Base-by-base conservation (phyloP, 1,140 invertebrate species). In the Papilio polyxenes region DNA sequence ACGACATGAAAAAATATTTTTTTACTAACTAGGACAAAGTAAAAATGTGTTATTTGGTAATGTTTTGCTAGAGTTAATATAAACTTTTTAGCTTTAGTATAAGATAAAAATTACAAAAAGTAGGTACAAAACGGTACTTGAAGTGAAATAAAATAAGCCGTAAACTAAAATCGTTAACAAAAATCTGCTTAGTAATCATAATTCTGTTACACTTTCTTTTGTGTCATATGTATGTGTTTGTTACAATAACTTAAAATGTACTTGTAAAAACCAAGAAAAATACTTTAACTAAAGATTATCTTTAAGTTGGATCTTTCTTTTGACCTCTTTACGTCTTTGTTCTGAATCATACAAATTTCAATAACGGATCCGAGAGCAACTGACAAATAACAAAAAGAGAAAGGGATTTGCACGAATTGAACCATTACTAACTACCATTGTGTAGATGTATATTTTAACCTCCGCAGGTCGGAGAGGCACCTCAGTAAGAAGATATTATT, bases 351-450 rank as follows among this genome's bases (percentile, higher is more conserved):
- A 65, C 23, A 31, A 31, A 31, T 31, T 23, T 23, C 62, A 65
- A 65, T 59, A 59, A 59, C 56, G 56, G 23, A 65, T 31, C 23
- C 62, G n/a, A n/a, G 17, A 62, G n/a, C 10, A 62, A 62, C n/a
- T 3, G 2, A 62, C 59, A 62, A 20, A 20, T 10, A 31, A 65
- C 62, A 65, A 65, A 65, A 65, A 65, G 62, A 31, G 62, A 65
- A 65, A 65, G 62, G 62, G 62, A 65, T 65, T 65, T 65, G 62
- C 62, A 65, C 20, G 20, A 65, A 13, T 65, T 65, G 62, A 31
- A 65, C 62, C 23, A 65, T 31, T 31, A 65, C 31, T 65, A 31
- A 31, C 23, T 59, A 59, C 56, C 56, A 59, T 59, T 59, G 56
- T 59, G n/a, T n/a, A 31, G 23, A 31, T 31, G 23, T 44, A 6